Evolutionary conservation across 2,113 vertebrate genomes (phyloP), one percentile per base, ranked within the genome.

Genomic region (Scalopus aquaticus): DNA sequence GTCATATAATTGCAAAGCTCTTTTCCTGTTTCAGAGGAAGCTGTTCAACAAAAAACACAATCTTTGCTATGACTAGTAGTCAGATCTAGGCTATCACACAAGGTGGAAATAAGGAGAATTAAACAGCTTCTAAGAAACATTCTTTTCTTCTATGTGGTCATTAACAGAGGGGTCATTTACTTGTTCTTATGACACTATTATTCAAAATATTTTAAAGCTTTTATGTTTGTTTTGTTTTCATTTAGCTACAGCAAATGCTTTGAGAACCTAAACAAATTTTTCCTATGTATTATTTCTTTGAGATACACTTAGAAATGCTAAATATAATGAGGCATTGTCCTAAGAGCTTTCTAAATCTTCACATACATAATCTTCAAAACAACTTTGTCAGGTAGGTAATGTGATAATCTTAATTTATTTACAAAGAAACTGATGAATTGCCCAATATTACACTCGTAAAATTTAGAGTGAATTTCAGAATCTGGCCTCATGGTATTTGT

Each of bases 41-140:
- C 79, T 96, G 49, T 70, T 91, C 93, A 97, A 79, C 56, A 95
- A 49, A 82, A 64, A 83, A 4, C 39, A 96, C 96, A 77, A 51
- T 82, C 12, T 91, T 90, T 95, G 67, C 78, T 86, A 51, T 85
- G 49, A 85, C 82, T 74, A 96, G 67, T 30, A 82, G 88, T 94
- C 67, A 91, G 26, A 95, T 86, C 56, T 64, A 95, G 95, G 88
- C 6, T 64, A 95, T 56, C 3, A 46, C 44, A 42, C 65, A 62
- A 15, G 10, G 5, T 77, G 44, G 8, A 32, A 93, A 46, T 90
- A 60, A 39, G 79, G 6, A 94, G 79, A 89, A 79, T 78, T 1
- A 95, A 88, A 90, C 54, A 89, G 60, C 37, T 83, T 94, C 88
- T 79, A 94, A 65, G n/a, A 92, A 96, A 32, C 30, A 32, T 70